Conservation (phyloP, 1,140 invertebrate species). For the Anastrepha obliqua region DNA sequence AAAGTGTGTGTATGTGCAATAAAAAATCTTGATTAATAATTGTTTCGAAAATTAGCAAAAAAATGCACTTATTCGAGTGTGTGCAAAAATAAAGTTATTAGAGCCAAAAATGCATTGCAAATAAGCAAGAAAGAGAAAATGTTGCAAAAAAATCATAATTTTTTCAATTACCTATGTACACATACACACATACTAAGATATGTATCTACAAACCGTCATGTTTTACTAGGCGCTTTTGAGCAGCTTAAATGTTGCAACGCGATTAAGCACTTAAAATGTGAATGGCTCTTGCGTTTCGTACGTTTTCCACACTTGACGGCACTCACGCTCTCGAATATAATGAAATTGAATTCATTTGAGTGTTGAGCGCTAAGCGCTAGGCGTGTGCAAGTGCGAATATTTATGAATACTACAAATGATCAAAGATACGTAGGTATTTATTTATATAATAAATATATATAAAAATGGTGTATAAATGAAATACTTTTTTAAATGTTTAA, state of each 20-base stretch:
- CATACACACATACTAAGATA: too few species aligned
- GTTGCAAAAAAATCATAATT: background rate
- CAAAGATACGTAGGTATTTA: too few species aligned
- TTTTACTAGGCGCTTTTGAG: background rate
- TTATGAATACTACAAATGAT: too few species aligned
- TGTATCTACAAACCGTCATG: too few species aligned
- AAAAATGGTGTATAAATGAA: too few species aligned
- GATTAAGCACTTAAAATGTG: background rate
- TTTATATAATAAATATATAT: too few species aligned
- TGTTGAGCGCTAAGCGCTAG: background rate
- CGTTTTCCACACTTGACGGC: constrained; percentile 25
- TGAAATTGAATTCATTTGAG: background rate
- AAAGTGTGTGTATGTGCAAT: background rate
- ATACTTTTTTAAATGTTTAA: too few species aligned
- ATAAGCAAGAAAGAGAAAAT: background rate
- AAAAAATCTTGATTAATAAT: background rate
- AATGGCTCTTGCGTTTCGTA: background rate
- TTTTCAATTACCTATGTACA: background rate
- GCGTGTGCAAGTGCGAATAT: background rate
- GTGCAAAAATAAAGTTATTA: constrained; percentile 19
- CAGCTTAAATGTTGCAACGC: constrained; percentile 19
- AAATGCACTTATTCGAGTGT: background rate
- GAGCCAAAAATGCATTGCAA: constrained; percentile 16
- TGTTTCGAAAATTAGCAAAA: background rate
- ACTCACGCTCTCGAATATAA: background rate